These are phyloP conservation scores for Buathra laborator DNA, from an alignment of 2,888 invertebrate species.

Conservation along the genomic window DNA sequence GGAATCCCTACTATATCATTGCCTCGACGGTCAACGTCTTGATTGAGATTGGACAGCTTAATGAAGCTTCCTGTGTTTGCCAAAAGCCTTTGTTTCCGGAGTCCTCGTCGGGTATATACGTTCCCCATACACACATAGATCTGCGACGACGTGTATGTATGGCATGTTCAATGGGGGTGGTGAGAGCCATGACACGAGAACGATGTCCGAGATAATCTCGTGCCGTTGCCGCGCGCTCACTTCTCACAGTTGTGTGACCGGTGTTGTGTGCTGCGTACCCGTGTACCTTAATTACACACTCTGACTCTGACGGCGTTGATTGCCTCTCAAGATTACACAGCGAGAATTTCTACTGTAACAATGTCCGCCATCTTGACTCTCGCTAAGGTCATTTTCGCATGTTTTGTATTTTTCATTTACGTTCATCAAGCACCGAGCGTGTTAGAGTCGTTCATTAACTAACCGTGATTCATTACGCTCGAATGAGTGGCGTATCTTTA, in stretches of 20 bases:
- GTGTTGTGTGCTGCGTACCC: constrained; percentile 23
- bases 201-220: constrained; percentile 67
- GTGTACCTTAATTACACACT: constrained; percentile 65
- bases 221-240: constrained; percentile 46
- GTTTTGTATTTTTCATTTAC: constrained; percentile 23
- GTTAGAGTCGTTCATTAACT: not conserved
- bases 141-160: constrained; percentile 15
- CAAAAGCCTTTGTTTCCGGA: constrained; percentile 23
- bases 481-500: constrained; percentile 32
- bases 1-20: constrained; percentile 57
- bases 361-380: constrained; percentile 2
- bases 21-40: constrained; percentile 60
- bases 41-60: constrained; percentile 66
- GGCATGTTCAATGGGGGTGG: constrained; percentile 66
- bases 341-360: constrained; percentile 39
- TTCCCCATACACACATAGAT: constrained; percentile 3
- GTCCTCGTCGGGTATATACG: constrained; percentile 14
- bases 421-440: constrained; percentile 6
- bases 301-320: constrained; percentile 39
- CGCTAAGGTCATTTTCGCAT: constrained; percentile 29
- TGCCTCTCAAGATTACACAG: constrained; percentile 61
- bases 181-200: constrained; percentile 71
- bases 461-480: not conserved
- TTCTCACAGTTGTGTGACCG: constrained; percentile 44
- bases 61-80: constrained; percentile 67